These are phyloP conservation scores for Lasioglossum baleicum DNA, from an alignment of 1,140 invertebrate species.

Conservation along the genomic window DNA sequence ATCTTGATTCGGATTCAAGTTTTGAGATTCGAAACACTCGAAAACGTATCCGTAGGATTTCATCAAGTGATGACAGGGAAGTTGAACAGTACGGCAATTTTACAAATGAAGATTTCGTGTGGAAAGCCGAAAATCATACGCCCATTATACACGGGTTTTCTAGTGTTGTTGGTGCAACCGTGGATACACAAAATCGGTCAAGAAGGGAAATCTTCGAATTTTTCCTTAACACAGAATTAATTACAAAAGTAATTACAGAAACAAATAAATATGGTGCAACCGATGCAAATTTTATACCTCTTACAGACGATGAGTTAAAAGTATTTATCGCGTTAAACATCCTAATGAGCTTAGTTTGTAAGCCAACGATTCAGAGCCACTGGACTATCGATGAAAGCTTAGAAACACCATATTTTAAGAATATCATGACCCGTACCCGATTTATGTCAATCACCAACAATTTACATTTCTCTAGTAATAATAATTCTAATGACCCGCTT, in stretches of 20 bases:
- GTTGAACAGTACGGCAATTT: no score
- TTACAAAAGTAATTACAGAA: conserved; percentile 28
- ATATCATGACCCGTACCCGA: conserved; percentile 11
- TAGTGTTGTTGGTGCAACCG: background rate
- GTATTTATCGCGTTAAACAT: conserved; percentile 37
- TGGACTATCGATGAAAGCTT: conserved; percentile 35
- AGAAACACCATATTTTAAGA: conserved; percentile 49
- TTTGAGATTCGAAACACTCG: no score
- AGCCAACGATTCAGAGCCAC: conserved; percentile 23
- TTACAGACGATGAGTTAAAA: conserved; percentile 29
- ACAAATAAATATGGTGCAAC: conserved; percentile 29
- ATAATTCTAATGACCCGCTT: conserved; percentile 4
- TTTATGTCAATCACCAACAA: background rate
- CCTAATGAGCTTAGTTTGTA: conserved; percentile 13
- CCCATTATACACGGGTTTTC: background rate
- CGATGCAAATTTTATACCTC: conserved; percentile 5
- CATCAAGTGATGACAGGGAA: no score
- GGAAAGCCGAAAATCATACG: background rate
- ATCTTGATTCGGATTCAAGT: conserved; percentile 23
- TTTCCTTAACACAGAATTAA: conserved; percentile 36
- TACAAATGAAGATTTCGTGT: background rate
- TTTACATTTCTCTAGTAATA: conserved; percentile 25
- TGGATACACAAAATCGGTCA: conserved; percentile 16
- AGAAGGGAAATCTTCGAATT: conserved; percentile 37
- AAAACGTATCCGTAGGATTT: no score